Evolutionary conservation across 2,888 invertebrate species (phyloP).

Genomic region (Lathronympha strigana): DNA sequence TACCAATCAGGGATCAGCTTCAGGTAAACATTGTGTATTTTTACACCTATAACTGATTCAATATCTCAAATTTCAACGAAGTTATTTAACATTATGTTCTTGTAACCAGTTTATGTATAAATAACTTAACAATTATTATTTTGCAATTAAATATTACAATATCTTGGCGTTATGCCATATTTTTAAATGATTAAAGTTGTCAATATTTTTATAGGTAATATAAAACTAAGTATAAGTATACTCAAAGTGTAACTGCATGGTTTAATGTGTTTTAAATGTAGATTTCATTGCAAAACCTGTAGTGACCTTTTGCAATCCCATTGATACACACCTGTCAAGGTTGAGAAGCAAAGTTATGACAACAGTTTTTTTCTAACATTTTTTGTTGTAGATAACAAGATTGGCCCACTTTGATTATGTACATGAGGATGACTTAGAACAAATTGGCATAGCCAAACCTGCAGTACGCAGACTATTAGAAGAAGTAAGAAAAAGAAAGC

Average conservation of each 20-base stretch:
- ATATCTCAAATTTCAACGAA: neutral
- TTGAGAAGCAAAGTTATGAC: conserved; percentile 13
- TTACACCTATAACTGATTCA: neutral
- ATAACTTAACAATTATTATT: neutral
- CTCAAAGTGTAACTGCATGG: neutral
- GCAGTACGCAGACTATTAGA: conserved; percentile 95
- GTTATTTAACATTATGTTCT: neutral
- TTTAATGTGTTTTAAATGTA: neutral
- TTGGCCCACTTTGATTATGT: conserved; percentile 99
- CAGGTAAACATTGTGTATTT: conserved; percentile 84
- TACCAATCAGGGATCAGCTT: conserved; percentile 94
- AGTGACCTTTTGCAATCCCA: conserved; percentile 19
- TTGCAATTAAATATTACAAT: neutral
- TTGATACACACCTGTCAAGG: conserved; percentile 15
- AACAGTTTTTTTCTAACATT: neutral
- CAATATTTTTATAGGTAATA: neutral
- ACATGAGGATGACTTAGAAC: conserved; percentile 96
- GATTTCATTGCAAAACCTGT: conserved; percentile 13
- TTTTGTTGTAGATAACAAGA: conserved; percentile 89
- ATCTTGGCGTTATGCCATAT: conserved; percentile 6
- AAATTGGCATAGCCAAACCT: conserved; percentile 97
- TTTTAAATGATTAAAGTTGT: neutral
- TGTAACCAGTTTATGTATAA: neutral
- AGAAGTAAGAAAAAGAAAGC: conserved; percentile 94
- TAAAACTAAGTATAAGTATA: neutral